Conservation (phyloP, 2,113 vertebrate species). For the Myotis yumanensis region DNA sequence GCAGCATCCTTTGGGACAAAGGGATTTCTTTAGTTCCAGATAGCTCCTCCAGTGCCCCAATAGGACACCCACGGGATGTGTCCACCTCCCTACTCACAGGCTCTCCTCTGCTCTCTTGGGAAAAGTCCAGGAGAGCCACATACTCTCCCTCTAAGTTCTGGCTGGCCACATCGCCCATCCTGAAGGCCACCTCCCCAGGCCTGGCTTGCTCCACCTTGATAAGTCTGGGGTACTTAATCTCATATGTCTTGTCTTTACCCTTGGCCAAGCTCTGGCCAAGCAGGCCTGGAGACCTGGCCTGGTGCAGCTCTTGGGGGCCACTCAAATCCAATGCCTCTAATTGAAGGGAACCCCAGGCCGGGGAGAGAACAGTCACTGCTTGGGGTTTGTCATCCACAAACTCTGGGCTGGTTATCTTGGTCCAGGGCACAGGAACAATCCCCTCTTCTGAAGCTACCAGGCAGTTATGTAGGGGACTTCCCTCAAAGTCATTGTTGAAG, state of each 20-base stretch:
- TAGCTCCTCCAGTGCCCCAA: not conserved
- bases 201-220: constrained; percentile 84
- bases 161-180: constrained; percentile 81
- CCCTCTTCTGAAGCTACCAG: constrained; percentile 88
- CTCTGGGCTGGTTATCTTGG: constrained; percentile 87
- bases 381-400: constrained; percentile 82
- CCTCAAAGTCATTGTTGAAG: constrained; percentile 82
- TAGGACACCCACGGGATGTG: not conserved
- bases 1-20: not conserved
- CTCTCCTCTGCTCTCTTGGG: constrained; percentile 79
- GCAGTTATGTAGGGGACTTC: constrained; percentile 85
- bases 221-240: constrained; percentile 80
- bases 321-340: not conserved
- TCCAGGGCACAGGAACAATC: constrained; percentile 87
- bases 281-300: constrained; percentile 46
- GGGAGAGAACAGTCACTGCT: constrained; percentile 70
- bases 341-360: not conserved
- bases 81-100: not conserved
- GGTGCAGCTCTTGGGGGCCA: not conserved
- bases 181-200: constrained; percentile 78
- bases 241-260: constrained; percentile 64
- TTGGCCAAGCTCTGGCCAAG: constrained; percentile 22
- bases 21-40: accelerated
- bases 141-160: constrained; percentile 90
- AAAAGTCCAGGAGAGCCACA: constrained; percentile 89